phyloP scores from a whole-genome alignment of 2,888 invertebrate genomes.

The Poecilus cupreus region DNA sequence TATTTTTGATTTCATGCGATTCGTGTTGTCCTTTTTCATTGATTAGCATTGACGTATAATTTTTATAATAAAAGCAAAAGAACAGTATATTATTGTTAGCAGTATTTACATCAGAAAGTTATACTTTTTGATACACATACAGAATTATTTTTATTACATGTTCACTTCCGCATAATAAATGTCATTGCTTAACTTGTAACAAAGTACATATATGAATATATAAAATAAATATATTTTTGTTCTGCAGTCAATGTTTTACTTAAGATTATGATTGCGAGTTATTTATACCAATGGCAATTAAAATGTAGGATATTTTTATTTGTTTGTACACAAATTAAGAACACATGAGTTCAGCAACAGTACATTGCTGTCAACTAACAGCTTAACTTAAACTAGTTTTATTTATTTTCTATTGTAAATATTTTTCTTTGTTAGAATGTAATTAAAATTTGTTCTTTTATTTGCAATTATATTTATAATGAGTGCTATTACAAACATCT shows the following conservation, averaged over 20 bases:
- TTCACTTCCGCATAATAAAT: constrained; percentile 57
- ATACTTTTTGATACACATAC: constrained; percentile 56
- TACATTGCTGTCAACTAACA: too few relatives aligned
- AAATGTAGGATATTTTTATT: too few relatives aligned
- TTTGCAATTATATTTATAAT: too few relatives aligned
- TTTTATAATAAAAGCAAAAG: constrained; percentile 43
- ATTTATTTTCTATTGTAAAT: too few relatives aligned
- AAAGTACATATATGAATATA: constrained; percentile 53
- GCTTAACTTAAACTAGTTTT: too few relatives aligned
- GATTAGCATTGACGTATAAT: background rate
- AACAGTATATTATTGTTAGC: constrained; percentile 54
- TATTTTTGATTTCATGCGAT: constrained; percentile 13
- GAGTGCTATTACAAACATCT: too few relatives aligned
- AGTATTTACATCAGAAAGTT: constrained; percentile 56
- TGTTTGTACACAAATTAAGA: too few relatives aligned
- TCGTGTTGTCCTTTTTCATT: constrained; percentile 15
- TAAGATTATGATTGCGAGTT: too few relatives aligned
- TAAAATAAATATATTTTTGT: constrained; percentile 59
- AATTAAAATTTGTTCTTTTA: too few relatives aligned
- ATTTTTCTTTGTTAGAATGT: too few relatives aligned
- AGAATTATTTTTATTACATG: constrained; percentile 59
- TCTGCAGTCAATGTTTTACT: constrained; percentile 23
- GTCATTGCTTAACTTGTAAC: constrained; percentile 59
- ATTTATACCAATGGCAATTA: too few relatives aligned
- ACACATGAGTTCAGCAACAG: too few relatives aligned